These are phyloP conservation scores for Oryzias curvinotus DNA, from an alignment of 2,113 vertebrate species.

Conservation along the genomic window DNA sequence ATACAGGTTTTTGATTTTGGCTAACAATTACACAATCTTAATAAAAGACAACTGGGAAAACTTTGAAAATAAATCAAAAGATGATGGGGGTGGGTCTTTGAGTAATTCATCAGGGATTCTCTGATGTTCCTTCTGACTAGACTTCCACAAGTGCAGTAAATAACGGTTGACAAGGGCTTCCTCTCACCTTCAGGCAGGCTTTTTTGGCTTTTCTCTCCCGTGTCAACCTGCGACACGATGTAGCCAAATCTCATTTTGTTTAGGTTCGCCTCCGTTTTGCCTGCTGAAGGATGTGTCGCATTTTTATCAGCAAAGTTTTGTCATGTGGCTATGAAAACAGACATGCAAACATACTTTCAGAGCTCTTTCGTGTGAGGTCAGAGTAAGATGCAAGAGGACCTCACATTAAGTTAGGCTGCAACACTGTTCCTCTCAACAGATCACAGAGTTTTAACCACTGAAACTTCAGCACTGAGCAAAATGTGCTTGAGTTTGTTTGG, in stretches of 20 bases:
- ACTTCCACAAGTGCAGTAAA: constrained; percentile 66
- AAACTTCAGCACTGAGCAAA: constrained; percentile 52
- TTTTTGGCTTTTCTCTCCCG: constrained; percentile 8
- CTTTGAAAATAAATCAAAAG: no score
- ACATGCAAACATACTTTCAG: constrained; percentile 26
- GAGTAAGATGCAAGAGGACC: constrained; percentile 55
- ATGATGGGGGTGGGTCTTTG: constrained; percentile 40
- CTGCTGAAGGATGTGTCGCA: constrained; percentile 8
- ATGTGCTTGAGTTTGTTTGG: constrained; percentile 65
- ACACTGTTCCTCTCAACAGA: constrained; percentile 47
- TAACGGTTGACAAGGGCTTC: constrained; percentile 62
- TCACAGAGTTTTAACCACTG: constrained; percentile 51
- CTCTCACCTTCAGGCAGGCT: constrained; percentile 42
- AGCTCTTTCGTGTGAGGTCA: constrained; percentile 47
- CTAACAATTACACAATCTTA: no score
- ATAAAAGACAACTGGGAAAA: no score
- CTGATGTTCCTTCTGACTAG: constrained; percentile 48
- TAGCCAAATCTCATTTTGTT: constrained; percentile 21
- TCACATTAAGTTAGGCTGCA: constrained; percentile 61
- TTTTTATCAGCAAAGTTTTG: constrained; percentile 34
- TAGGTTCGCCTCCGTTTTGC: neutral
- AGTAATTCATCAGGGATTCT: constrained; percentile 58
- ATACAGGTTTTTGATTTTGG: no score
- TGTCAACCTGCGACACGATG: neutral
- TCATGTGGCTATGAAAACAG: constrained; percentile 47